Base-by-base conservation (phyloP, 2,113 vertebrate genomes). In the Microtus montanus region DNA sequence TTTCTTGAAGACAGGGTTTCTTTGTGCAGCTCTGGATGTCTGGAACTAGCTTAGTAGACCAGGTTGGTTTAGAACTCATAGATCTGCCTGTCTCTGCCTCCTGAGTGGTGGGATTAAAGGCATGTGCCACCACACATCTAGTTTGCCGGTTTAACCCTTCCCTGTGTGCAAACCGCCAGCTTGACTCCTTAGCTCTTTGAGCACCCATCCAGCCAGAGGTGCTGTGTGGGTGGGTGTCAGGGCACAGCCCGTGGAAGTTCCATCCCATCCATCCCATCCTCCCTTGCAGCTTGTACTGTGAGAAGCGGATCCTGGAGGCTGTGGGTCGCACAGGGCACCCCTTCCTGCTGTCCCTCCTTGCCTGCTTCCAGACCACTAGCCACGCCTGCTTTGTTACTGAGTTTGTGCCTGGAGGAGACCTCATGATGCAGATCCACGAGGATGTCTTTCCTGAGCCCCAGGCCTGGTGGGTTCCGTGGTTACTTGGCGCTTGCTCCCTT, bases 321-420 rank as follows among this genome's bases (percentile, higher is more conserved):
- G 99, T 99, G 97, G 99, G 99, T 86, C 98, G 97, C 1, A 98
- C 98, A 10, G 98, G 98, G 61, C 99, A 99, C 88, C 99, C 99
- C 0, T 99, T 99, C 98, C 98, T 99, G 97, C 99, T 99, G 74
- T 99, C 99, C 97, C 99, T 99, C 26, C 98, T 99, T 24, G 99
- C 99, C 3, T 99, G 99, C 98, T 99, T 99, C 98, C 99, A 99
- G 98, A 99, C 99, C 8, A 24, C 98, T 20, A 99, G 99, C 68
- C 99, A 99, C 0, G 99, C 99, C 80, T 99, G 99, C 96, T 99
- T 99, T 3, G 99, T 99, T 94, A 99, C 99, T 88, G 99, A 99
- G 97, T 99, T 99, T 35, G 98, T 99, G 22, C 99, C 99, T 0
- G 99, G 99, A 0, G 99, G 99, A 0, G 99, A 99, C 98, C 99